phyloP scores from a whole-genome alignment of 2,888 invertebrate genomes.

The Alviniconcha strummeri region DNA sequence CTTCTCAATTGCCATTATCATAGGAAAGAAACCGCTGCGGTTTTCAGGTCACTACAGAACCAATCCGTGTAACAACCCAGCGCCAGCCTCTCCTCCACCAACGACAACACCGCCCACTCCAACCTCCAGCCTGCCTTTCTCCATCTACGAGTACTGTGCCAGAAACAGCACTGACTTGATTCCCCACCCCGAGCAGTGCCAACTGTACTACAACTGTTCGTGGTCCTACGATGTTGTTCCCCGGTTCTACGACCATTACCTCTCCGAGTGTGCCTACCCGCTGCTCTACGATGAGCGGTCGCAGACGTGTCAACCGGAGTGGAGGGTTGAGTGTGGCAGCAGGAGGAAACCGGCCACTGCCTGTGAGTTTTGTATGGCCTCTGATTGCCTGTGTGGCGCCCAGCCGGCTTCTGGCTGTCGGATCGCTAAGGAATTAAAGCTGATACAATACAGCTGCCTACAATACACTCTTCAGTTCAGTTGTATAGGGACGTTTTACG shows the following conservation, averaged over 20 bases:
- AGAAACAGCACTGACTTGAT: constrained; percentile 32
- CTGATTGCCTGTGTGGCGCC: not conserved
- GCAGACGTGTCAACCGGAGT: not conserved
- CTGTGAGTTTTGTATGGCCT: not conserved
- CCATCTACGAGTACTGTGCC: constrained; percentile 34
- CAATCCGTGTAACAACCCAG: too few species aligned
- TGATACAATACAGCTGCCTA: too few species aligned
- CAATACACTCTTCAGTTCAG: too few species aligned
- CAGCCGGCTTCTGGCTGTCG: too few species aligned
- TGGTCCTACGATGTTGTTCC: constrained; percentile 40
- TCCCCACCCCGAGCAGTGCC: constrained; percentile 55
- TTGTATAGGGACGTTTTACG: too few species aligned
- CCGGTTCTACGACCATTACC: constrained; percentile 45
- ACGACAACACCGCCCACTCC: too few species aligned
- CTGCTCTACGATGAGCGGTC: constrained; percentile 11
- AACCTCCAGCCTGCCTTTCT: not conserved
- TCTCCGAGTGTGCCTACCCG: constrained; percentile 33
- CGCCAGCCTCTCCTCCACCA: too few species aligned
- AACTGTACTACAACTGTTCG: constrained; percentile 58
- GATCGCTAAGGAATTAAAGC: too few species aligned
- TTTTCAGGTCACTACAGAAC: too few species aligned
- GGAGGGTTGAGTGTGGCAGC: not conserved
- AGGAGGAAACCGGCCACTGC: too few species aligned
- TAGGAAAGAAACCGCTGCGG: too few species aligned
- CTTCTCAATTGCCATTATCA: too few species aligned